Base-by-base conservation (phyloP, 2,888 invertebrate genomes). In the Lutraria lutraria region DNA sequence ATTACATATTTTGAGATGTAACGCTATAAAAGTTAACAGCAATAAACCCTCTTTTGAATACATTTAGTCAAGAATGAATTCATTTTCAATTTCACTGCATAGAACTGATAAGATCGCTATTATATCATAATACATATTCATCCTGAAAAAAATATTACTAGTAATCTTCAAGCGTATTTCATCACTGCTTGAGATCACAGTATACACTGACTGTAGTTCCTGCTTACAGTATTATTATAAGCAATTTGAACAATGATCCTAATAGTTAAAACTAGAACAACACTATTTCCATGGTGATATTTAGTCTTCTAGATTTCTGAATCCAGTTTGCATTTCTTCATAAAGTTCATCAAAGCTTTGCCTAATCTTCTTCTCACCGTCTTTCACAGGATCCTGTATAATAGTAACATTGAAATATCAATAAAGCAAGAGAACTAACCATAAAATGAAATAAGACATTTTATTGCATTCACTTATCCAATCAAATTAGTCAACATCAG, bases 321-420 rank as follows among this genome's bases (percentile, higher is more conserved):
- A 99, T 95, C 99, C 98, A 96, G 98, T 98, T 95, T 99, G 98
- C 97, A 99, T 99, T 97, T 99, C 99, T 97, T 99, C 99, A 95
- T 99, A 97, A 87, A 99, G 97, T 96, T 99, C 99, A 97, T 99
- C 99, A 97, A 98, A 99, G 96, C 99, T 99, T 81, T 98, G 98
- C 97, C 98, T 98, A 97, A 99, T 99, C 97, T 99, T 99, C 21
- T 98, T 98, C 97, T 99, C 99, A 87, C 99, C 99, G 95, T 99
- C 99, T 97, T 99, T 99, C 52, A 99, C 98, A 81, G 99, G 99
- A 97, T 99, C 99, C 85, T 85, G 60, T 60, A 54, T 60, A 82
- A 43, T 4, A 43, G 8, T 43, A 43, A 43, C 43, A 43, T 43
- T 4, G 43, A 43, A 43, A 43, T 4, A 43, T 43, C 43, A 43